Evolutionary conservation across 2,888 invertebrate genomes (phyloP), one percentile per base, ranked within the genome.

Genomic region (Alitta virens): DNA sequence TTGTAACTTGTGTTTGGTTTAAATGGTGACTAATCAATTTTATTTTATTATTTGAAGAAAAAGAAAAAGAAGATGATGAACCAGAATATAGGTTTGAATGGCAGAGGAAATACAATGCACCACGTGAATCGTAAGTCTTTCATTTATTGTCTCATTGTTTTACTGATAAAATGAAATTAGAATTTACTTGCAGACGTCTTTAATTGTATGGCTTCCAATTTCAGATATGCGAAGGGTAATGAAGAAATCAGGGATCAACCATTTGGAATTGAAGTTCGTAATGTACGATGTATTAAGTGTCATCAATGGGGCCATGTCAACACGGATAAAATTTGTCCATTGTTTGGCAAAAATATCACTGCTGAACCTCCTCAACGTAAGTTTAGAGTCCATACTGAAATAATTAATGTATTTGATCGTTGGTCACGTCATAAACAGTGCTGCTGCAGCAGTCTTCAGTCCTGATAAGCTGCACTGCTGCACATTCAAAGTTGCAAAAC

Each of bases 281-380:
- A 99, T 85, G 98, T 99, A 0, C 87, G 98, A 38, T 99, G 99
- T 77, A 94, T 99, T 63, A 98, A 98, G 82, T 99, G 99, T 78
- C 94, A 97, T 80, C 96, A 96, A 80, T 99, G 98, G 98, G 99
- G 99, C 9, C 99, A 99, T 79, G 91, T 97, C 59, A 96, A 96
- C 81, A 97, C 86, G 21, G 83, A 83, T 63, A 96, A 96, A 80
- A 97, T 99, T 84, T 99, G 99, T 83, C 92, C 95, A 3, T 88
- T 99, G 86, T 99, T 84, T 71, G 75, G 75, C 5, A 74, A 74
- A 62, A 75, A 78, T 64, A 65, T 80, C 21, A 79, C 81, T 7
- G 78, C 78, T 38, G 82, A 82, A 58, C 81, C 81, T 18, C 74
- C 75, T 40, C 72, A 75, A 62, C 78, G 79, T 79, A 70, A 72